Evolutionary conservation across 2,888 invertebrate species (phyloP).

Genomic region (Drosophila suboccidentalis): DNA sequence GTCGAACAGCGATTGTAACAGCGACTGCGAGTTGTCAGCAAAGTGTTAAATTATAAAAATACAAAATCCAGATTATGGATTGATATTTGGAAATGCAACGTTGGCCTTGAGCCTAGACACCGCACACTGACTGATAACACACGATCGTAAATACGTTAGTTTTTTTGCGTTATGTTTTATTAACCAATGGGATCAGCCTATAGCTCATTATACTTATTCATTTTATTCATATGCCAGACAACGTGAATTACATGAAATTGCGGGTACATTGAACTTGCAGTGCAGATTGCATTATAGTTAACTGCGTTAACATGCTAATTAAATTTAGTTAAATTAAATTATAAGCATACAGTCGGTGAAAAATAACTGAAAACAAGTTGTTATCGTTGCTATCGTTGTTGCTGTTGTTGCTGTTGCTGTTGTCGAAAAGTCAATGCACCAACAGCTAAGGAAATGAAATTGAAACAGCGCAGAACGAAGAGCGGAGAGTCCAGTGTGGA

Average conservation of each 20-base stretch:
- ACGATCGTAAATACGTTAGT: background rate
- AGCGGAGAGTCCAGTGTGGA: background rate
- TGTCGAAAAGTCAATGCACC: slow-evolving; percentile 68
- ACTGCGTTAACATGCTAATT: slow-evolving; percentile 70
- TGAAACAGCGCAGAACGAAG: slow-evolving; percentile 22
- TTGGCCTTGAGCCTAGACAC: slow-evolving; percentile 34
- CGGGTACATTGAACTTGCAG: slow-evolving; percentile 45
- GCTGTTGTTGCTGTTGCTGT: slow-evolving; percentile 21
- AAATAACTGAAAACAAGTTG: slow-evolving; percentile 54
- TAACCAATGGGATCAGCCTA: slow-evolving; percentile 1
- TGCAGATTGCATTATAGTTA: slow-evolving; percentile 70
- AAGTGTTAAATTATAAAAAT: slow-evolving; percentile 36
- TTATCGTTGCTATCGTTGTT: slow-evolving; percentile 26
- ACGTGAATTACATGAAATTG: slow-evolving; percentile 12
- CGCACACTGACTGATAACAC: slow-evolving; percentile 44
- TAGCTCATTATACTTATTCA: slow-evolving; percentile 3
- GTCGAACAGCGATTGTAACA: slow-evolving; percentile 43
- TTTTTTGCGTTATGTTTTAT: background rate
- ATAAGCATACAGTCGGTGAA: slow-evolving; percentile 35
- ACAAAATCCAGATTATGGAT: slow-evolving; percentile 35
- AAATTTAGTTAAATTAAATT: slow-evolving; percentile 77
- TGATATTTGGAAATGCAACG: slow-evolving; percentile 36
- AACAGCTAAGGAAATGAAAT: slow-evolving; percentile 54
- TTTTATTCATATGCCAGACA: slow-evolving; percentile 13
- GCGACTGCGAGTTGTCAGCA: slow-evolving; percentile 17